phyloP scores from a whole-genome alignment of 2,888 invertebrate species.

The Ophion obscuratus region DNA sequence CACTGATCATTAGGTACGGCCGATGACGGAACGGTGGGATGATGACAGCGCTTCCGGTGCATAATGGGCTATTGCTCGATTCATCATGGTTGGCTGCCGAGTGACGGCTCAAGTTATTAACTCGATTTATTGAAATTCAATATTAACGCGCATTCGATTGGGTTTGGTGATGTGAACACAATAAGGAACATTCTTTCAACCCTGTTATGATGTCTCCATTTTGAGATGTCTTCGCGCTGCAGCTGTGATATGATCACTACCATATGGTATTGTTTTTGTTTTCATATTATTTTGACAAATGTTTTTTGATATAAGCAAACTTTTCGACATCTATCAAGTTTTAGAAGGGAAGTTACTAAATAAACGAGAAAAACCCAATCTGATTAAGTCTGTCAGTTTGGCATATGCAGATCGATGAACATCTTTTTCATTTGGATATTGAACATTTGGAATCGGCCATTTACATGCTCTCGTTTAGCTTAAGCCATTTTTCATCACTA shows the following conservation, averaged over 20 bases:
- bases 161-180: not conserved
- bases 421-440: not conserved
- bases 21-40: not conserved
- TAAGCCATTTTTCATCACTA: not conserved
- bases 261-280: not conserved
- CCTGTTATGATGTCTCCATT: too few relatives aligned
- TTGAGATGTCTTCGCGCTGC: too few relatives aligned
- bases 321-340: not conserved
- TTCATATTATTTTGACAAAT: not conserved
- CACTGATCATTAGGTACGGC: constrained; percentile 23
- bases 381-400: not conserved
- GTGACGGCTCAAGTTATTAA: not conserved
- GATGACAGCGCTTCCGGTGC: not conserved
- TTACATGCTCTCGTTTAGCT: not conserved
- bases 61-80: not conserved
- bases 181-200: not conserved
- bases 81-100: not conserved
- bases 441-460: not conserved
- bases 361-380: not conserved
- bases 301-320: not conserved
- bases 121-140: not conserved
- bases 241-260: not conserved
- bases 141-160: not conserved
- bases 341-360: not conserved
- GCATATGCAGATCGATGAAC: not conserved